phyloP scores from a whole-genome alignment of 2,888 invertebrate species.

The Amiota minor region DNA sequence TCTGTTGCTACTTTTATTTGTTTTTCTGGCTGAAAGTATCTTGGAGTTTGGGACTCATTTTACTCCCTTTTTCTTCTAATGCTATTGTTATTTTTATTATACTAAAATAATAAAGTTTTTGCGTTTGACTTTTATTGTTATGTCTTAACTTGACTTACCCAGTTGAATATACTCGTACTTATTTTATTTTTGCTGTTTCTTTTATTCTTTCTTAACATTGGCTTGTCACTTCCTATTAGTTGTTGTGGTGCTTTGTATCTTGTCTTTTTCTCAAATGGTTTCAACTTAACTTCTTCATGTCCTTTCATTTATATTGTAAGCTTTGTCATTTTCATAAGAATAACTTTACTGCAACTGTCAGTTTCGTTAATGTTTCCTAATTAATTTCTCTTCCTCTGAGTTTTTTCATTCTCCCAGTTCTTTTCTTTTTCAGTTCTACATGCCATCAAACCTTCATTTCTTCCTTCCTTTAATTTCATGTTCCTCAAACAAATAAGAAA shows the following conservation, averaged over 20 bases:
- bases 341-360: conserved; percentile 24
- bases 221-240: background rate
- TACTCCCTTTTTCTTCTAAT: background rate
- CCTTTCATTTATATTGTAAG: no score
- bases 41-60: background rate
- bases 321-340: no score
- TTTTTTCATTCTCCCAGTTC: background rate
- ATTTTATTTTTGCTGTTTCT: no score
- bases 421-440: no score
- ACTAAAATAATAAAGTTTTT: conserved; percentile 1
- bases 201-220: no score
- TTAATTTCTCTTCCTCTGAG: conserved; percentile 12
- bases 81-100: background rate
- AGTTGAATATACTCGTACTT: background rate
- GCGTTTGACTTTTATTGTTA: conserved; percentile 22
- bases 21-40: no score
- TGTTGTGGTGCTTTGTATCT: background rate
- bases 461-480: conserved; percentile 14
- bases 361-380: conserved; percentile 21
- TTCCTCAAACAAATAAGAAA: background rate
- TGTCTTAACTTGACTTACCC: conserved; percentile 5
- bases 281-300: no score
- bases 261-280: no score
- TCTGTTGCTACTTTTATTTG: no score
- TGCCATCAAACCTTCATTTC: conserved; percentile 7